Evolutionary conservation across 2,888 invertebrate species (phyloP).

Genomic region (Rotaria macrura): DNA sequence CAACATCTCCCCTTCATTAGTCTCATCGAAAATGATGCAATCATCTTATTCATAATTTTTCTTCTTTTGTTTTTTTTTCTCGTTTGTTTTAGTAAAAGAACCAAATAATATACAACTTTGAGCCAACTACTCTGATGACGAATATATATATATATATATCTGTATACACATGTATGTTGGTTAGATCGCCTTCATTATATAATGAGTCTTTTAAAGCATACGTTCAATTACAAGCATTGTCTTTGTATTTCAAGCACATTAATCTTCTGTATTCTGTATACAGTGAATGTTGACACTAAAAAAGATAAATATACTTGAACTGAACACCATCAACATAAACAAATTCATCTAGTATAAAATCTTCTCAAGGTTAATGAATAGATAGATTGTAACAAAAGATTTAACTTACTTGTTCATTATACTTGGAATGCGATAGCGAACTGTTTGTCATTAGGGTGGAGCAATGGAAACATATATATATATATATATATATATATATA

Average conservation of each 20-base stretch:
- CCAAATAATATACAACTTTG: neutral
- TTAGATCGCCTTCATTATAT: neutral
- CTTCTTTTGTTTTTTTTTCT: neutral
- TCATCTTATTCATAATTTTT: neutral
- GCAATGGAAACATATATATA: neutral
- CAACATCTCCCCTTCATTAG: neutral
- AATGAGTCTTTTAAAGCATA: neutral
- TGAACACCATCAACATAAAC: neutral
- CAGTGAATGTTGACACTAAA: neutral
- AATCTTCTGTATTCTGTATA: neutral
- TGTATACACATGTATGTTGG: neutral
- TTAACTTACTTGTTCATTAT: neutral
- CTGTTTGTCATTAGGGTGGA: neutral
- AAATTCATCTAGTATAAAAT: neutral
- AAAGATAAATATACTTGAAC: constrained; percentile 8
- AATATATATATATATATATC: neutral
- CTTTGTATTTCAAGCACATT: neutral
- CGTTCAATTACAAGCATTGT: neutral
- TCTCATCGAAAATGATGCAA: neutral
- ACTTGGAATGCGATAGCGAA: neutral
- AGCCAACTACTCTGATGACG: neutral
- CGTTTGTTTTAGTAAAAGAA: neutral
- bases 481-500: too few species aligned
- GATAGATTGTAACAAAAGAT: neutral
- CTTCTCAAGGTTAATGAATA: neutral